These are phyloP conservation scores for Octopus bimaculoides DNA, from an alignment of 1,140 invertebrate genomes.

Conservation along the genomic window DNA sequence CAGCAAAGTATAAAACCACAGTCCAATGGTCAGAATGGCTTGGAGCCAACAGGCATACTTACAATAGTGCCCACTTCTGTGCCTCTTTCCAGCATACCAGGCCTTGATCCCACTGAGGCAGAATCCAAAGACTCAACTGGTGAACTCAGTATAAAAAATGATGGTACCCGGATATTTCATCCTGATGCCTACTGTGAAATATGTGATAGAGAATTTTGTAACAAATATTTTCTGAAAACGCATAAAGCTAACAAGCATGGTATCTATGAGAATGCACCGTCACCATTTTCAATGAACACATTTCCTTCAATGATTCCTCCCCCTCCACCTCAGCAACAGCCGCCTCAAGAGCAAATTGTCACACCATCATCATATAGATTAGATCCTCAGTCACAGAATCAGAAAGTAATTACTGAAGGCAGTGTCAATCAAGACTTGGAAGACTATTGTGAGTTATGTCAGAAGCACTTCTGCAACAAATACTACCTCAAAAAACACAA, in stretches of 20 bases:
- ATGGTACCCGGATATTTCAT: slow-evolving; percentile 43
- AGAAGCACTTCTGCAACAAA: slow-evolving; percentile 59
- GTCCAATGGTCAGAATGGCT: slow-evolving; percentile 11
- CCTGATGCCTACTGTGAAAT: slow-evolving; percentile 83
- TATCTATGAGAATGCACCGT: slow-evolving; percentile 63
- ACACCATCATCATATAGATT: slow-evolving; percentile 12
- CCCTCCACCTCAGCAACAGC: not conserved
- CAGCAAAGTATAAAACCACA: not conserved
- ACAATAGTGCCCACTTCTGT: not conserved
- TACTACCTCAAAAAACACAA: slow-evolving; percentile 65
- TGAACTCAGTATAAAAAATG: not conserved
- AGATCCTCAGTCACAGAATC: slow-evolving; percentile 13
- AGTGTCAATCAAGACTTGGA: slow-evolving; percentile 43
- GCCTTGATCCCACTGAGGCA: not conserved
- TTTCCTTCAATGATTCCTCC: slow-evolving; percentile 17
- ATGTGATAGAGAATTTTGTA: slow-evolving; percentile 64
- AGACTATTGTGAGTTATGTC: slow-evolving; percentile 57
- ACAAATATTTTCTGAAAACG: slow-evolving; percentile 72
- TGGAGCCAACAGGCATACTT: not conserved
- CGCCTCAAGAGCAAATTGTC: slow-evolving; percentile 1
- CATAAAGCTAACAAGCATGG: slow-evolving; percentile 99
- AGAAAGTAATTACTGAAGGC: slow-evolving; percentile 19
- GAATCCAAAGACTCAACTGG: slow-evolving; percentile 5
- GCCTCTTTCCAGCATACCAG: not conserved
- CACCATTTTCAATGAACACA: slow-evolving; percentile 37